Base-by-base conservation (phyloP, 2,888 invertebrate species). In the Mythimna loreyi region DNA sequence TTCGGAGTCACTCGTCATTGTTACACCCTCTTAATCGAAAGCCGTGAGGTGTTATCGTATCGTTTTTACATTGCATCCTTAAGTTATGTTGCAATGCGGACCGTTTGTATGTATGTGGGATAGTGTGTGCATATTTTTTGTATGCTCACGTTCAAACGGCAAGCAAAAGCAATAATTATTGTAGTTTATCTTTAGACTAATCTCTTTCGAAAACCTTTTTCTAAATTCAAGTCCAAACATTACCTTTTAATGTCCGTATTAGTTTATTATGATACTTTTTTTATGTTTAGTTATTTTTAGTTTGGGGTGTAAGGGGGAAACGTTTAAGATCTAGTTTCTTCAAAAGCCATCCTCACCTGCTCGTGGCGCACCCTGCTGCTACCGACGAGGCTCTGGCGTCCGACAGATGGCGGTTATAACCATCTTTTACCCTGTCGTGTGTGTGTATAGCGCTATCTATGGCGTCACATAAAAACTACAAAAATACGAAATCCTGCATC, bases 341-440 rank as follows among this genome's bases (percentile, higher is more conserved):
- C 65, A 69, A 21, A 40, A 40, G 58, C 11, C 64, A 69, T 13
- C 64, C 52, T 64, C 52, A 33, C 64, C 58, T 69, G 58, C 65
- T 16, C 52, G 58, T 4, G 65, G 45, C 30, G 19, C 65, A 65
- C 58, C 58, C 68, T 58, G 58, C 68, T 36, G 19, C 13, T 13
- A 69, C 69, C n/a, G 16, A 69, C 55, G 49, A 55, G 69, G 66
- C 69, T 59, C 52, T 58, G 58, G 30, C 58, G 23, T 25, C 56
- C 40, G 28, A 49, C 4, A 13, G 23, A 64, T 57, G 64, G 64
- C 47, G 25, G 47, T 0, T 16, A 47, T 57, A 49, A 16, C 30
- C 52, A 43, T 52, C 47, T 47, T 3, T 13, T 33, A 21, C 19
- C 33, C 28, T 28, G 2, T 28, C n/a, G n/a, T n/a, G n/a, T n/a